These are phyloP conservation scores for Pyrrhosoma nymphula DNA, from an alignment of 2,888 invertebrate species.

Conservation along the genomic window DNA sequence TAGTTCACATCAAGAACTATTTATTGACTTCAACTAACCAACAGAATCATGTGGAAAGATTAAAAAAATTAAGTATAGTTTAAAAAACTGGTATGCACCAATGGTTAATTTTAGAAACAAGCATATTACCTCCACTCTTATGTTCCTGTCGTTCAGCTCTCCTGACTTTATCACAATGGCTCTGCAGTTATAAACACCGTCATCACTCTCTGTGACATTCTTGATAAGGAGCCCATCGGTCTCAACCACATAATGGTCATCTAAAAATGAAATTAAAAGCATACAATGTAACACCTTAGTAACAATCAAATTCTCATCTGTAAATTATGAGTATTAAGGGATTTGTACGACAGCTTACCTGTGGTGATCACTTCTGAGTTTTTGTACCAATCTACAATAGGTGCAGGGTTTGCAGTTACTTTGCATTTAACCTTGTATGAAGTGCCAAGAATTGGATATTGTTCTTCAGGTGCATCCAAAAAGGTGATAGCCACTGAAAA, in stretches of 20 bases:
- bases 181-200: conserved; percentile 91
- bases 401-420: conserved; percentile 91
- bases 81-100: too few relatives aligned
- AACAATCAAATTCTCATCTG: not conserved
- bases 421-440: conserved; percentile 90
- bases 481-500: conserved; percentile 90
- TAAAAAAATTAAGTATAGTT: too few relatives aligned
- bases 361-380: conserved; percentile 86
- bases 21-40: too few relatives aligned
- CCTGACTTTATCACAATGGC: conserved; percentile 92
- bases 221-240: conserved; percentile 88
- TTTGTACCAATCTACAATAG: conserved; percentile 92
- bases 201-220: conserved; percentile 89
- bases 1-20: not conserved
- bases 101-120: too few relatives aligned
- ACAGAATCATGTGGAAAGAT: too few relatives aligned
- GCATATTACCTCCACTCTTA: conserved; percentile 86
- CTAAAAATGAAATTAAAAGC: conserved; percentile 72
- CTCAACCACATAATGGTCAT: conserved; percentile 87
- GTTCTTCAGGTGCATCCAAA: conserved; percentile 91
- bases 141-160: conserved; percentile 87
- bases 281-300: not conserved
- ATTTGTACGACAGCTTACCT: conserved; percentile 71
- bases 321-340: not conserved
- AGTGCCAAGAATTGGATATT: conserved; percentile 88